Evolutionary conservation across 2,113 vertebrate genomes (phyloP).

Genomic region (Malurus elegans): DNA sequence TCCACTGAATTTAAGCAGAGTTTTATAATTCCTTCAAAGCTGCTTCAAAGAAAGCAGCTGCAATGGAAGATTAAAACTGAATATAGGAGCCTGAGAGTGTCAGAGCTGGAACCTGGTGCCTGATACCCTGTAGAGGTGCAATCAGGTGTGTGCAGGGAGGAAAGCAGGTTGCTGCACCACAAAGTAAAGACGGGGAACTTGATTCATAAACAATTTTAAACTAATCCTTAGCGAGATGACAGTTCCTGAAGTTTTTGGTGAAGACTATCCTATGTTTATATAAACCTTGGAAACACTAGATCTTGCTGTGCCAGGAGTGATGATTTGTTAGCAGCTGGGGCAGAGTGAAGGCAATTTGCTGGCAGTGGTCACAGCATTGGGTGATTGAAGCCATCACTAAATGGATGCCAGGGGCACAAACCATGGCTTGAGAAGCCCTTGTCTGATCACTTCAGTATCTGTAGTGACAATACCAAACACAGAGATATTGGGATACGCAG

Average conservation of each 20-base stretch:
- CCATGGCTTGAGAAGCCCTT: background rate
- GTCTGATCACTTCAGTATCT: background rate
- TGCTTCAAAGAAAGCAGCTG: slow-evolving; percentile 24
- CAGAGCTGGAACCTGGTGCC: slow-evolving; percentile 59
- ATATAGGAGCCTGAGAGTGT: background rate
- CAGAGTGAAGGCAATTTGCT: background rate
- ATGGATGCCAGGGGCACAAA: background rate
- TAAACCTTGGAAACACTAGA: background rate
- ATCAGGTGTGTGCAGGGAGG: background rate
- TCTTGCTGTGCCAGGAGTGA: background rate
- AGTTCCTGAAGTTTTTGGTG: background rate
- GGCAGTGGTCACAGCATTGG: background rate
- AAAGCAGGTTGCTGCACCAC: background rate
- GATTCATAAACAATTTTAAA: background rate
- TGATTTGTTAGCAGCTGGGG: background rate
- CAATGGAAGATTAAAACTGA: background rate
- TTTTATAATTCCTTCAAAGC: slow-evolving; percentile 24
- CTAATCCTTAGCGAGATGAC: background rate
- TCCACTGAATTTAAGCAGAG: background rate
- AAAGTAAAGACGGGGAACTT: slow-evolving; percentile 65
- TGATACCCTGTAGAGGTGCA: slow-evolving; percentile 64
- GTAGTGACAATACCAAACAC: background rate
- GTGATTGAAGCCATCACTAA: background rate
- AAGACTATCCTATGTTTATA: background rate
- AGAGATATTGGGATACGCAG: background rate